These are phyloP conservation scores for Gracilinanus agilis DNA, from an alignment of 2,113 vertebrate genomes.

Conservation along the genomic window DNA sequence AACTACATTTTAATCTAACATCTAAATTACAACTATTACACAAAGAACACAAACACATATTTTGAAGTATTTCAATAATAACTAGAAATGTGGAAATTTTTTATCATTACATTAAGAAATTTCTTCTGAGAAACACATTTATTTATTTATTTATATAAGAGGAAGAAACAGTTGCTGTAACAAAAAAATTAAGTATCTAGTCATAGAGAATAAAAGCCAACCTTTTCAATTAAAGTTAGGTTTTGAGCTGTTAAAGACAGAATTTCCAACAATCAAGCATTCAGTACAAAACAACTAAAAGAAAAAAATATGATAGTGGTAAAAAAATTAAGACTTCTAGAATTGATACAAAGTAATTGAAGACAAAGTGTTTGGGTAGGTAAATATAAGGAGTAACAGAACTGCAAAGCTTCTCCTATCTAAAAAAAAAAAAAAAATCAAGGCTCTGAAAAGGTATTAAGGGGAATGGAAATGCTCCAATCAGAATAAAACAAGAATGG, in stretches of 20 bases:
- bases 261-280: not conserved
- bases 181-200: not conserved
- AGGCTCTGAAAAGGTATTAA: not conserved
- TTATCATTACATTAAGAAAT: not conserved
- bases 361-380: not conserved
- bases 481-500: not conserved
- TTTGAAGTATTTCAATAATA: slow-evolving; percentile 13
- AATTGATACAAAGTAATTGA: not conserved
- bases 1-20: not conserved
- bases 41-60: not conserved
- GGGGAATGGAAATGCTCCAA: not conserved
- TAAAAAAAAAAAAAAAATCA: too few species aligned
- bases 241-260: not conserved
- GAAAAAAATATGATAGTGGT: not conserved
- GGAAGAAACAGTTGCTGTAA: not conserved
- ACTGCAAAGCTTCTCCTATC: not conserved
- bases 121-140: not conserved
- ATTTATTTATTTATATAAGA: not conserved
- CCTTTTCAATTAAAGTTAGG: not conserved
- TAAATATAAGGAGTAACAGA: not conserved
- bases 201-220: not conserved
- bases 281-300: not conserved
- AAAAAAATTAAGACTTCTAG: not conserved
- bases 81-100: not conserved
- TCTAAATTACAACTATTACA: slow-evolving; percentile 14